Conservation (phyloP, 2,888 invertebrate species). For the Heterodera filipjevi region DNA sequence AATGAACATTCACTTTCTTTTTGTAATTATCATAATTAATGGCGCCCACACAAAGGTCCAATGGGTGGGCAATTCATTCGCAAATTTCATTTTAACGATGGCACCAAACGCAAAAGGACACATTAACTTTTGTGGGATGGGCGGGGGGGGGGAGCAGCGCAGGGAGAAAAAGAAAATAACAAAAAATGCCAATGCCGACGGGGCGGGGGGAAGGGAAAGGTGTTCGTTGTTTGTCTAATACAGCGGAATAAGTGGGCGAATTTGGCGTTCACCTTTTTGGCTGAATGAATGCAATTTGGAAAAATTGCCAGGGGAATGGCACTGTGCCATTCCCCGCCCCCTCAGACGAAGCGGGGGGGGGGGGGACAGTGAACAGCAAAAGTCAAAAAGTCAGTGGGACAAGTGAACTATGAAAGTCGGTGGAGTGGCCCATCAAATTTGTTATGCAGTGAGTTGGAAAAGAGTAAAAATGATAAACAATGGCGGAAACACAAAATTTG, state of each 20-base stretch:
- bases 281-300: conserved; percentile 5
- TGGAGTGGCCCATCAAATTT: background rate
- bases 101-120: background rate
- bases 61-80: no score
- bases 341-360: no score
- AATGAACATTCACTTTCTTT: no score
- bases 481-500: background rate
- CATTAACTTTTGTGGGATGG: background rate
- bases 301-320: conserved; percentile 3
- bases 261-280: background rate
- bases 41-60: background rate
- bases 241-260: background rate
- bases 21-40: background rate
- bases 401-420: background rate
- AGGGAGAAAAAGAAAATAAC: background rate
- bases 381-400: no score
- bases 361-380: background rate
- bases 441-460: conserved; percentile 2
- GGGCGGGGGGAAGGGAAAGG: background rate
- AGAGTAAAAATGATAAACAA: background rate
- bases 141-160: background rate
- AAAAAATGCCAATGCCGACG: background rate
- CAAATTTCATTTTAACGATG: background rate
- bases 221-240: background rate
- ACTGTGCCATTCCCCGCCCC: background rate